phyloP scores from a whole-genome alignment of 2,888 invertebrate genomes.

The Apamea crenata region DNA sequence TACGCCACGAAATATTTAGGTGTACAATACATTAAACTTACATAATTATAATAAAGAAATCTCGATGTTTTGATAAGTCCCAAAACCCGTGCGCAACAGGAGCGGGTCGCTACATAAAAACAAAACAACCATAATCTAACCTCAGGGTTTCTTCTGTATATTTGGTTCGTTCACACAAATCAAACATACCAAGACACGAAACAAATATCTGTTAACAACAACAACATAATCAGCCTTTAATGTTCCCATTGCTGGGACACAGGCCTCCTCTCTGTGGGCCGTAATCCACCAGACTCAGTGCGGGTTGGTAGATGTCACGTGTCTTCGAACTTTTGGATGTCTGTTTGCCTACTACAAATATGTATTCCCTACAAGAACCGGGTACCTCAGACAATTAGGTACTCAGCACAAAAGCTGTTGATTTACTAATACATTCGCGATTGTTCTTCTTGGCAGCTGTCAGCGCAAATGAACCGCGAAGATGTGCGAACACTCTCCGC shows the following conservation, averaged over 20 bases:
- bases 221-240: too few relatives aligned
- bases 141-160: not conserved
- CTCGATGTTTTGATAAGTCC: not conserved
- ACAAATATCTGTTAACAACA: not conserved
- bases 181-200: not conserved
- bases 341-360: not conserved
- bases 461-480: conserved; percentile 32
- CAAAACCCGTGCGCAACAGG: not conserved
- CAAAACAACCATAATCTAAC: not conserved
- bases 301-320: too few relatives aligned
- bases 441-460: conserved; percentile 4
- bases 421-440: conserved; percentile 8
- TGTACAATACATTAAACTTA: not conserved
- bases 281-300: too few relatives aligned
- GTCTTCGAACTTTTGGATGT: too few relatives aligned
- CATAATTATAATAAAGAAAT: not conserved
- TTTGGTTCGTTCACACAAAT: not conserved
- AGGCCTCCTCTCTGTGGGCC: too few relatives aligned
- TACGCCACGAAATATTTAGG: too few relatives aligned
- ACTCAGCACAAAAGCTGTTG: conserved; percentile 13
- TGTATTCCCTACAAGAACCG: not conserved
- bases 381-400: not conserved
- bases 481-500: conserved; percentile 10
- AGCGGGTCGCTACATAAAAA: not conserved
- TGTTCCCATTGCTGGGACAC: too few relatives aligned